Evolutionary conservation across 2,888 invertebrate species (phyloP).

Genomic region (Papilio elwesi): DNA sequence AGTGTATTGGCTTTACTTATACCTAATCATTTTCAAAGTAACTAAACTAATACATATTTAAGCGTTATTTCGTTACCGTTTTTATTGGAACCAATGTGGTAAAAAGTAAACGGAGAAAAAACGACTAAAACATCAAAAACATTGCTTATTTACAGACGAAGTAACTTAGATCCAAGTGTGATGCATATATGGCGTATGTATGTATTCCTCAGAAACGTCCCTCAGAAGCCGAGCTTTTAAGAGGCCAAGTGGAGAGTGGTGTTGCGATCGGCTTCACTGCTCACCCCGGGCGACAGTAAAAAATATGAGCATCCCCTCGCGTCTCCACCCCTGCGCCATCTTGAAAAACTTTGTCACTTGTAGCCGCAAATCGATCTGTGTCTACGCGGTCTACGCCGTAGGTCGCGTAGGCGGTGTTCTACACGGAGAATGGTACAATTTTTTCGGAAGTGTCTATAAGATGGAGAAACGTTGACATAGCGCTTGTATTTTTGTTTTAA

Average conservation of each 20-base stretch:
- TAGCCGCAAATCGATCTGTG: conserved; percentile 82
- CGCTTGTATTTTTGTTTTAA: no score
- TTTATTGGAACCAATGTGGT: no score
- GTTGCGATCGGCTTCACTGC: conserved; percentile 83
- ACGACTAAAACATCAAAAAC: conserved; percentile 48
- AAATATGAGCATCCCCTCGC: conserved; percentile 80
- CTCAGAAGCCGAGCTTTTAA: conserved; percentile 77
- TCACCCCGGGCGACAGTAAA: conserved; percentile 83
- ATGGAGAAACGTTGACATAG: not conserved
- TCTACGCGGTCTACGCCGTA: conserved; percentile 69
- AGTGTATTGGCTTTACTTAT: no score
- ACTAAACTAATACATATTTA: no score
- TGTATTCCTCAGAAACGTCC: conserved; percentile 70
- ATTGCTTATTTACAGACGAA: conserved; percentile 61
- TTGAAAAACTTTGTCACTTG: conserved; percentile 83
- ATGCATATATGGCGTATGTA: conserved; percentile 58
- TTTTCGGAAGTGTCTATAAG: conserved; percentile 15
- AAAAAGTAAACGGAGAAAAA: no score
- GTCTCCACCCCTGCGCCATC: conserved; percentile 71
- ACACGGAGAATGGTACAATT: conserved; percentile 12
- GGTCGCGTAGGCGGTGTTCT: conserved; percentile 53
- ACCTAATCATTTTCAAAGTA: no score
- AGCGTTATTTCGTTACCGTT: no score
- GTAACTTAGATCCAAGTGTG: conserved; percentile 69
- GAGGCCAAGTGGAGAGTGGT: conserved; percentile 81